These are phyloP conservation scores for Mesocricetus auratus DNA, from an alignment of 2,113 vertebrate species.

Conservation along the genomic window DNA sequence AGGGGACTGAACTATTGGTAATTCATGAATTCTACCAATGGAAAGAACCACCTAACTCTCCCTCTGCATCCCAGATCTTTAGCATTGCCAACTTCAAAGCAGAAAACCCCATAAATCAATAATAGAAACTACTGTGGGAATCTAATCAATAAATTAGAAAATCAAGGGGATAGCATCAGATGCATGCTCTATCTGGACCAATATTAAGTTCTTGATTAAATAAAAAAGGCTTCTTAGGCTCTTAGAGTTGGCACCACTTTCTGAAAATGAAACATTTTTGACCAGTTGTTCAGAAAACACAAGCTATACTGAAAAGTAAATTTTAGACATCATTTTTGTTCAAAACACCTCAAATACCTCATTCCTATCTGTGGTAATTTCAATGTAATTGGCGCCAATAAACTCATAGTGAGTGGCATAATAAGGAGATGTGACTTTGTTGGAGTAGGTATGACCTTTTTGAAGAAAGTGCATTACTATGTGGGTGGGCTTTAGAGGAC, in stretches of 20 bases:
- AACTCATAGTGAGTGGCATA: not conserved
- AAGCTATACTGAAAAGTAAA: not conserved
- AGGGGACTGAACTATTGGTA: not conserved
- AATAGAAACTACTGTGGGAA: not conserved
- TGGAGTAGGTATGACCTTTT: not conserved
- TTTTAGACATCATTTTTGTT: not conserved
- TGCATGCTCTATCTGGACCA: not conserved
- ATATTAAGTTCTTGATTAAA: not conserved
- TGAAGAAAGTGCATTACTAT: not conserved
- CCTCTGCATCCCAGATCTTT: not conserved
- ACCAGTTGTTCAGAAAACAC: not conserved
- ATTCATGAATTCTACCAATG: not conserved
- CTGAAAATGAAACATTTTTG: not conserved
- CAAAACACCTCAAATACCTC: not conserved
- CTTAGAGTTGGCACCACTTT: not conserved
- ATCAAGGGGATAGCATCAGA: not conserved
- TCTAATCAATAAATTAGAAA: not conserved
- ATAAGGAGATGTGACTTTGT: not conserved
- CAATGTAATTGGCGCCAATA: not conserved
- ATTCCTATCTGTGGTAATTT: not conserved
- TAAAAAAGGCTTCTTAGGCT: not conserved
- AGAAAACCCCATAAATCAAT: not conserved
- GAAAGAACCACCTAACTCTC: not conserved
- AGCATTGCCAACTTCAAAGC: not conserved
- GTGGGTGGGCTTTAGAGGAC: not conserved